phyloP scores from a whole-genome alignment of 2,888 invertebrate genomes.

The Anoplius nigerrimus region DNA sequence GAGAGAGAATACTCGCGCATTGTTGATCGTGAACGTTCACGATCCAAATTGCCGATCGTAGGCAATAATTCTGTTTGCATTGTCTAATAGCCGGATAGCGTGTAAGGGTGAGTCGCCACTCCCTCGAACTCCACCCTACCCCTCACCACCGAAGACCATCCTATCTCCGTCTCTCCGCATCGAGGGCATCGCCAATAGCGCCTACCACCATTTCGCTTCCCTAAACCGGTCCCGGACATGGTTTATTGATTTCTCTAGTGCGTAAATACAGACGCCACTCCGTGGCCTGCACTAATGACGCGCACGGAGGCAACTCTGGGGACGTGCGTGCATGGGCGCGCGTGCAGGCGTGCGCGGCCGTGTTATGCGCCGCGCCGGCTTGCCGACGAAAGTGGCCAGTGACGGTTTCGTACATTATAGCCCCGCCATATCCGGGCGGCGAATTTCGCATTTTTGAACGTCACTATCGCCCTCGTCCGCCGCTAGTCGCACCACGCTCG shows the following conservation, averaged over 20 bases:
- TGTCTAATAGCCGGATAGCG: slow-evolving; percentile 62
- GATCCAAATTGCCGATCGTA: slow-evolving; percentile 37
- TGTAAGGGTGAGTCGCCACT: slow-evolving; percentile 45
- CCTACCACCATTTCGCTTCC: slow-evolving; percentile 43
- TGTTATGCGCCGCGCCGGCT: slow-evolving; percentile 2
- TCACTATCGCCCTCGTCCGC: too few species aligned
- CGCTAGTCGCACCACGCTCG: too few species aligned
- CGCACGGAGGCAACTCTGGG: slow-evolving; percentile 45
- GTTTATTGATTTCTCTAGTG: slow-evolving; percentile 64
- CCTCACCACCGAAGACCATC: background rate
- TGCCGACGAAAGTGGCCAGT: slow-evolving; percentile 28
- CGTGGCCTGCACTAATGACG: slow-evolving; percentile 52
- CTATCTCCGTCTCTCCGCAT: background rate
- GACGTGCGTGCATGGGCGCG: too few species aligned
- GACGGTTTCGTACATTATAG: slow-evolving; percentile 44
- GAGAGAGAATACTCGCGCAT: slow-evolving; percentile 13
- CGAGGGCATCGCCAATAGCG: slow-evolving; percentile 26
- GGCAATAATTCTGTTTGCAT: slow-evolving; percentile 52
- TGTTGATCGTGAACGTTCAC: slow-evolving; percentile 5
- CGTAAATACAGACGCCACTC: slow-evolving; percentile 58
- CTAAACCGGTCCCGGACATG: slow-evolving; percentile 55
- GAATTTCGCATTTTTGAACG: slow-evolving; percentile 27
- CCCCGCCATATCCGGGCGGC: slow-evolving; percentile 28
- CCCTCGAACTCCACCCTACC: slow-evolving; percentile 32
- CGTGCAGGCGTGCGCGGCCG: slow-evolving; percentile 4